Base-by-base conservation (phyloP, 2,888 invertebrate genomes). In the Taphrorychus bicolor region DNA sequence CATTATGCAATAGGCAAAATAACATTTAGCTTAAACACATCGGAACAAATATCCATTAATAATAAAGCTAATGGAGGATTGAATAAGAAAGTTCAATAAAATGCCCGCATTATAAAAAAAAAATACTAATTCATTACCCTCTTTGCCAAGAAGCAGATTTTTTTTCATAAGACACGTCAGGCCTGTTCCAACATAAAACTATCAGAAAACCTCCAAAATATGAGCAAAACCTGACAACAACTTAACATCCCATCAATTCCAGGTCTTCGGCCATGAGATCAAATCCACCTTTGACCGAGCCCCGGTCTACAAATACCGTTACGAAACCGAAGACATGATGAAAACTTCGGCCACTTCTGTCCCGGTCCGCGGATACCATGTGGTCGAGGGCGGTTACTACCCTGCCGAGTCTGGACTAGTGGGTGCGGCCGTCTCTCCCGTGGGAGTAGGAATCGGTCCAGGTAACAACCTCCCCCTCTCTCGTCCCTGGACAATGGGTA, bases 331-430 rank as follows among this genome's bases (percentile, higher is more conserved):
- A 73, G 82, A 82, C 72, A 72, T 81, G 41, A 77, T 83, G 79
- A 78, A 82, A 61, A 77, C 80, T 0, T 80, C 81, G 0, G 81
- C 78, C 9, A 76, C 81, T 2, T 77, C 76, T 5, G 64, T 78
- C 14, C 83, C 83, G 7, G 70, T 86, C 0, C 83, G 80, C 62
- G 85, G 85, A 40, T 88, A 87, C 73, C 86, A 86, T 80, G 85
- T 87, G 41, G 85, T 86, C 77, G 87, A 87, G 80, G 85, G 86
- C 77, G 84, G 83, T 67, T 87, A 87, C 75, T 87, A 87, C 75
- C 87, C 87, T 11, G 66, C 52, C 42, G 63, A 70, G 70, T 67
- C 54, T 52, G 71, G 69, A 66, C 2, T 60, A 69, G 71, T 70
- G 82, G 83, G 17, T 74, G 83, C 9, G 5, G 71, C 42, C 51